Base-by-base conservation (phyloP, 2,888 invertebrate genomes). In the Nymphalis urticae region DNA sequence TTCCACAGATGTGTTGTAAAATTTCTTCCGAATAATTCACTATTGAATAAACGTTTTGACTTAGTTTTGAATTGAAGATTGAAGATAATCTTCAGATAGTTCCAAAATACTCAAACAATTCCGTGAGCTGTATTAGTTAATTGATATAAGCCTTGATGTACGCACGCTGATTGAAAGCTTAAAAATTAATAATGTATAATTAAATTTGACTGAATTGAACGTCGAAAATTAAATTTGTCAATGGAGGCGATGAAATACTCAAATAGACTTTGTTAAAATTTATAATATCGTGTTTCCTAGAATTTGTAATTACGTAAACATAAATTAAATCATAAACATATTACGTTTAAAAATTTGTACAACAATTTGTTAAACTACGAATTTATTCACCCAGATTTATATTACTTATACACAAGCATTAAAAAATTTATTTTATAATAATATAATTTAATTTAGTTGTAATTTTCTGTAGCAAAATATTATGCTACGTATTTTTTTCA, bases 131-230 rank as follows among this genome's bases (percentile, higher is more conserved):
- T 7, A 24, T 8, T 53, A 32, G 17, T 17, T 54, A 7, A 54
- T 54, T 10, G 16, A 27, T 54, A 53, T 2, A 42, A 8, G 9
- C 53, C 42, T 36, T 59, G 32, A 64, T 64, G 42, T 59, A 59
- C 36, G 36, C 24, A 51, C 36, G 36, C 59, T 50, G 48, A 65
- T 42, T 60, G 59, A 47, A 59, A 59, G 19, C 27, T 50, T 65
- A 47, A 51, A 53, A 60, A 59, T 65, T 65, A 65, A 65, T 65
- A 51, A 60, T 51, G 27, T 51, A 27, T 48, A 65, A 65, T 65
- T 50, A 65, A 50, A 65, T 51, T 65, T 48, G 50, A 54, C 54
- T 54, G 17, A 32, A 32, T 32, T 32, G 27, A 6, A 32, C 27
- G 54, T 27, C 27, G 59, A 51, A 65, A 51, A 59, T 65, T 42